Evolutionary conservation across 2,113 vertebrate species (phyloP).

Genomic region (Crotalus tigris): DNA sequence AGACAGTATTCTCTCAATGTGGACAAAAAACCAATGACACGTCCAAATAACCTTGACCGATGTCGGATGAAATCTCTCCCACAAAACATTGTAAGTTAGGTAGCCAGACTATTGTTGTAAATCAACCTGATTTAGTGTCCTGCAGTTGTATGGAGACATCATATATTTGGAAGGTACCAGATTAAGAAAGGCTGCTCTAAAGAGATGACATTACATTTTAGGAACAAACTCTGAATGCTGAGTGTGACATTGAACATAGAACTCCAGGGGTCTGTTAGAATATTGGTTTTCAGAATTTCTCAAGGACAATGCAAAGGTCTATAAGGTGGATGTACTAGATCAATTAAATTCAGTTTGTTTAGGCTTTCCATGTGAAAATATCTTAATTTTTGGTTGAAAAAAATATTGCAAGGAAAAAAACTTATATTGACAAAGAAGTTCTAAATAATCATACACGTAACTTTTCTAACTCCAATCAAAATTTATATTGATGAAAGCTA

Average conservation of each 20-base stretch:
- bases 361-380: neutral
- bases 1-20: constrained; percentile 80
- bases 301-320: neutral
- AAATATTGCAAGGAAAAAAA: neutral
- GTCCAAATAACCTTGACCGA: constrained; percentile 83
- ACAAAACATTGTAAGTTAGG: constrained; percentile 77
- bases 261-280: neutral
- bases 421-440: neutral
- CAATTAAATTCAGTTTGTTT: neutral
- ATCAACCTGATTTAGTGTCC: neutral
- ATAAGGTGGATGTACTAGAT: neutral
- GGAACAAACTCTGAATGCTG: neutral
- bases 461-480: neutral
- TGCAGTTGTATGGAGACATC: neutral
- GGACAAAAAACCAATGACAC: constrained; percentile 74
- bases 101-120: neutral
- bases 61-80: constrained; percentile 77
- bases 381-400: neutral
- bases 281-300: neutral
- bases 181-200: neutral
- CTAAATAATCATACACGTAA: neutral
- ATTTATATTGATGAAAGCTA: neutral
- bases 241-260: neutral
- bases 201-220: neutral
- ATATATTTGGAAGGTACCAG: neutral